A percentile compares a stretch with the other conserved stretches of the same genome.
phyloP scores from a whole-genome alignment of 2,113 vertebrate genomes.

The Perca schrenkii region DNA sequence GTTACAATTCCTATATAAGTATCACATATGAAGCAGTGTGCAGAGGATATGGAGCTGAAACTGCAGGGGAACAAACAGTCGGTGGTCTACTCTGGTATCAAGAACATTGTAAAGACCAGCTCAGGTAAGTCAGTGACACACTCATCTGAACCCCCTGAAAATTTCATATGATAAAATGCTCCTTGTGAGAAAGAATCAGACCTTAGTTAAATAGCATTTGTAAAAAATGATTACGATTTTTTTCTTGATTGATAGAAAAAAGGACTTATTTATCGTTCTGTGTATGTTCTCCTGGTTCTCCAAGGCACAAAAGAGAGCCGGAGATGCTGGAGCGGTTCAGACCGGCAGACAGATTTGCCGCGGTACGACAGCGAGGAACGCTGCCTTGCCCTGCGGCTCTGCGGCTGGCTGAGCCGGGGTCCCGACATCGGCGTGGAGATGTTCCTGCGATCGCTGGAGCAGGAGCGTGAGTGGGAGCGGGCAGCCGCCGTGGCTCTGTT shows the following conservation, averaged over 20 bases:
- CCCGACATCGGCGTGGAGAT: constrained; percentile 91
- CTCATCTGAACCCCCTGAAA: not conserved
- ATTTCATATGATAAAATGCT: not conserved
- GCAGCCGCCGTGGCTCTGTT: constrained; percentile 97
- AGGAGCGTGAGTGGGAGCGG: constrained; percentile 95
- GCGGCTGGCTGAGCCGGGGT: constrained; percentile 95
- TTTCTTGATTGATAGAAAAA: too few species aligned
- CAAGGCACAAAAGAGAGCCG: constrained; percentile 92
- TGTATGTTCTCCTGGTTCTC: constrained; percentile 20
- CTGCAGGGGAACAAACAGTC: constrained; percentile 92
- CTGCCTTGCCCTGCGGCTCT: constrained; percentile 93
- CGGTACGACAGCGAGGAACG: constrained; percentile 95
- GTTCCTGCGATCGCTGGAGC: constrained; percentile 93
- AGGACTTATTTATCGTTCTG: not conserved
- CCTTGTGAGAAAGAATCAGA: not conserved
- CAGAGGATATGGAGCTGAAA: constrained; percentile 95
- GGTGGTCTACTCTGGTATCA: constrained; percentile 96
- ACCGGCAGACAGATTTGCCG: constrained; percentile 89
- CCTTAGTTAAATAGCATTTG: not conserved
- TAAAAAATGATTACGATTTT: not conserved
- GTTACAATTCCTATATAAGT: constrained; percentile 89
- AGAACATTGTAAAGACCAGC: constrained; percentile 94
- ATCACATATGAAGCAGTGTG: constrained; percentile 99
- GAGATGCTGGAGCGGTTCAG: constrained; percentile 92
- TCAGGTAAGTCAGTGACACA: constrained; percentile 87